Conservation (phyloP, 2,797 vertebrate species). For the Atherinosoma microstoma region DNA sequence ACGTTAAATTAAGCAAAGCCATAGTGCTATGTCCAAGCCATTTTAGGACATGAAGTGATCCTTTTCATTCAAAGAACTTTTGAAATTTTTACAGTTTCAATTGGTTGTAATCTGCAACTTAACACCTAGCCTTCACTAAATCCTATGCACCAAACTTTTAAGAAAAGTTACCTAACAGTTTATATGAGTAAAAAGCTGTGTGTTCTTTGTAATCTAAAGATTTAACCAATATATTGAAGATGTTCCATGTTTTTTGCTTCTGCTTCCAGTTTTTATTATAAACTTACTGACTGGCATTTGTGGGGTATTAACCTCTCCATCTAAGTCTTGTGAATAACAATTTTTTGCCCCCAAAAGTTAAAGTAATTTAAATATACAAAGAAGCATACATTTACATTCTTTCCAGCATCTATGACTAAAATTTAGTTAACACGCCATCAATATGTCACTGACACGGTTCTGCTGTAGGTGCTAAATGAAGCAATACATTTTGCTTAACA, state of each 20-base stretch:
- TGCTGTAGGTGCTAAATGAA: slow-evolving; percentile 13
- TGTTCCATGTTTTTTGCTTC: neutral
- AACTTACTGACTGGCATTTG: too few species aligned
- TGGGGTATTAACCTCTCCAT: too few species aligned
- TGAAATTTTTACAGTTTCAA: neutral
- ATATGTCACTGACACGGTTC: neutral
- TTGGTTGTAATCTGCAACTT: neutral
- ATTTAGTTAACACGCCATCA: neutral
- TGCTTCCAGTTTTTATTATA: too few species aligned
- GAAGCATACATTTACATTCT: neutral
- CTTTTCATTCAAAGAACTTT: neutral
- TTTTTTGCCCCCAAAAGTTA: too few species aligned
- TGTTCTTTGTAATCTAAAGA: too few species aligned
- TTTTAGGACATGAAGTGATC: too few species aligned
- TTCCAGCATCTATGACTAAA: neutral
- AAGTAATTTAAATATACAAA: neutral
- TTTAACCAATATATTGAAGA: too few species aligned
- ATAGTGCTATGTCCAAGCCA: too few species aligned
- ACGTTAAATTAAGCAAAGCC: neutral
- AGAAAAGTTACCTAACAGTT: too few species aligned
- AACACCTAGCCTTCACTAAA: neutral
- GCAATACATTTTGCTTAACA: slow-evolving; percentile 15
- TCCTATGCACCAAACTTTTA: neutral
- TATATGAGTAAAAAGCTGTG: neutral
- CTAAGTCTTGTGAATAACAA: too few species aligned